A percentile compares a stretch with the other conserved stretches of the same genome.
phyloP scores from a whole-genome alignment of 2,888 invertebrate species.

The Bedellia somnulentella region DNA sequence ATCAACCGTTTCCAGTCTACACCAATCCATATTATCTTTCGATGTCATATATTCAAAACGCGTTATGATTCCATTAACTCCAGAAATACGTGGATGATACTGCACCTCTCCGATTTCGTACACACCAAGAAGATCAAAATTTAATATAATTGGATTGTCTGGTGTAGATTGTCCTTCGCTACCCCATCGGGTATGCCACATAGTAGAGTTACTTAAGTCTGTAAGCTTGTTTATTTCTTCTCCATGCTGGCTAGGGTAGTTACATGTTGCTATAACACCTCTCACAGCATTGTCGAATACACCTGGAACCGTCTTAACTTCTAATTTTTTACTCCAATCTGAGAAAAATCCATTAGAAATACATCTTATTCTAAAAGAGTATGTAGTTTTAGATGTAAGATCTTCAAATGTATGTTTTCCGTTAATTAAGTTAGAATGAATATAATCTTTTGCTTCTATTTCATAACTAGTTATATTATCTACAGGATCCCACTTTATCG shows the following conservation, averaged over 20 bases:
- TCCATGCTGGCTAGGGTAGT: slow-evolving; percentile 19
- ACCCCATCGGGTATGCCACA: slow-evolving; percentile 29
- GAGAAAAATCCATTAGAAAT: slow-evolving; percentile 23
- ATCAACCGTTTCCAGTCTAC: slow-evolving; percentile 18
- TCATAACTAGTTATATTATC: slow-evolving; percentile 2
- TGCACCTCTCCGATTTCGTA: slow-evolving; percentile 26
- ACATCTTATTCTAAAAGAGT: slow-evolving; percentile 31
- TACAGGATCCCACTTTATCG: slow-evolving; percentile 6
- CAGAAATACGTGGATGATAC: slow-evolving; percentile 32
- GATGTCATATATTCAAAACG: slow-evolving; percentile 26
- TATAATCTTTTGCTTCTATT: slow-evolving; percentile 19
- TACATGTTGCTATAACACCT: slow-evolving; percentile 22
- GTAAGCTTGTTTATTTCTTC: slow-evolving; percentile 22
- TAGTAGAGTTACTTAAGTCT: slow-evolving; percentile 13
- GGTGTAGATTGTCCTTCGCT: slow-evolving; percentile 16
- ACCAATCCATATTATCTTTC: slow-evolving; percentile 17
- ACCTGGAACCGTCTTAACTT: slow-evolving; percentile 20
- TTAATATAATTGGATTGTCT: slow-evolving; percentile 16
- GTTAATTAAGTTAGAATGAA: slow-evolving; percentile 27
- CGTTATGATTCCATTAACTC: slow-evolving; percentile 33
- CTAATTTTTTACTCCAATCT: slow-evolving; percentile 30
- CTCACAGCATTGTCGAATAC: slow-evolving; percentile 21
- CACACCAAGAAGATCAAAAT: slow-evolving; percentile 21
- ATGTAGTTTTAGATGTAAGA: slow-evolving; percentile 21
- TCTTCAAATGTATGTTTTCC: slow-evolving; percentile 20